Percentiles rank a stretch among this genome's conserved stretches.
phyloP scores from a whole-genome alignment of 2,888 invertebrate species.

The Amorpha juglandis region DNA sequence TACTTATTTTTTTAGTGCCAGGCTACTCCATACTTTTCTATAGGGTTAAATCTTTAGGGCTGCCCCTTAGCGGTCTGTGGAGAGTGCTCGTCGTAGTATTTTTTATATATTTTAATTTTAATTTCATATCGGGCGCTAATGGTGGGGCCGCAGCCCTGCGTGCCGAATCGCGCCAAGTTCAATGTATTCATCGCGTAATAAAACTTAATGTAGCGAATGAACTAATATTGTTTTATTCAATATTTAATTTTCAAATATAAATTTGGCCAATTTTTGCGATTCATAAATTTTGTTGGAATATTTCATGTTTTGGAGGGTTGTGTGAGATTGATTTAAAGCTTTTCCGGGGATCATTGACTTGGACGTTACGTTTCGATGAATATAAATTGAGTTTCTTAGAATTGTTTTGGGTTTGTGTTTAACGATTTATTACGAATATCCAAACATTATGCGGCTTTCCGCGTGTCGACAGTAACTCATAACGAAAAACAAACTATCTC shows the following conservation, averaged over 20 bases:
- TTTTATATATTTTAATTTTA: constrained; percentile 85
- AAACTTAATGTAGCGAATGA: constrained; percentile 83
- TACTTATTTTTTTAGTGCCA: neutral
- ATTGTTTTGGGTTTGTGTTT: neutral
- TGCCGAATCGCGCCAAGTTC: constrained; percentile 75
- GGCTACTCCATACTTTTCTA: constrained; percentile 55
- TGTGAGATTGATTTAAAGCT: constrained; percentile 30
- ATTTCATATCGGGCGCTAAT: constrained; percentile 84
- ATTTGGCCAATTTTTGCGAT: constrained; percentile 73
- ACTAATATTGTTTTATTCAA: constrained; percentile 84
- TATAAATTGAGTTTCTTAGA: neutral
- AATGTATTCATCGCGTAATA: constrained; percentile 81
- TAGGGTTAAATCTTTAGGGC: constrained; percentile 75
- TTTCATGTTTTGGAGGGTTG: constrained; percentile 39
- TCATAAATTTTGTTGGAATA: constrained; percentile 70
- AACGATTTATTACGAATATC: no score
- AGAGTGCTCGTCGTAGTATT: constrained; percentile 77
- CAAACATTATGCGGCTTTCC: no score
- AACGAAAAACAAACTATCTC: no score
- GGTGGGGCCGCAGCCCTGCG: constrained; percentile 80
- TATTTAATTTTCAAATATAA: constrained; percentile 79
- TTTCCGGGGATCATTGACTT: constrained; percentile 21
- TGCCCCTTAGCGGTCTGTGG: constrained; percentile 81
- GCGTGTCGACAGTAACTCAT: no score
- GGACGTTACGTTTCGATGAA: constrained; percentile 1